Conservation (phyloP, 2,797 vertebrate species). For the Sebastes minor region DNA sequence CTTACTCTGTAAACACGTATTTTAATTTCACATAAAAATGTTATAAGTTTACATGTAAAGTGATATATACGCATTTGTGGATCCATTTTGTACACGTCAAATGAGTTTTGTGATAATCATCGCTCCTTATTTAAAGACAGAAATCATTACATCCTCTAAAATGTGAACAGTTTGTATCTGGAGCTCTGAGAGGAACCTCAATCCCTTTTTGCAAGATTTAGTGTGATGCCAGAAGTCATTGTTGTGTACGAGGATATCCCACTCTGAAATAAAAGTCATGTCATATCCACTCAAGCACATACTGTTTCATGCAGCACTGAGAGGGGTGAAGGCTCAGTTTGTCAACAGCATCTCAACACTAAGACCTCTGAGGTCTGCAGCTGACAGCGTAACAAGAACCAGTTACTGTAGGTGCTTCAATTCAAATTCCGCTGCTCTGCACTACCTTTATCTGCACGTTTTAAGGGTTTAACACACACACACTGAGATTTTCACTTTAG, state of each 20-base stretch:
- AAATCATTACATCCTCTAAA: background rate
- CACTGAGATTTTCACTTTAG: background rate
- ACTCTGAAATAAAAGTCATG: slow-evolving; percentile 32
- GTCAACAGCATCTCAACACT: slow-evolving; percentile 37
- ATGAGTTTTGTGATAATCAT: background rate
- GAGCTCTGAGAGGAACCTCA: background rate
- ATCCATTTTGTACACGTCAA: background rate
- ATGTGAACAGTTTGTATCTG: background rate
- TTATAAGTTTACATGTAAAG: background rate
- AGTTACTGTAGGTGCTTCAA: background rate
- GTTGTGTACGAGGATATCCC: background rate
- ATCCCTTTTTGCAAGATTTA: background rate
- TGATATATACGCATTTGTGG: background rate
- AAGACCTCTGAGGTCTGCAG: slow-evolving; percentile 22
- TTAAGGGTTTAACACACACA: background rate
- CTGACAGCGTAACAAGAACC: slow-evolving; percentile 21
- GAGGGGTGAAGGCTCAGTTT: slow-evolving; percentile 33
- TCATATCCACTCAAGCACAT: slow-evolving; percentile 31
- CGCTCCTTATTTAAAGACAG: background rate
- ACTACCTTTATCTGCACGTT: background rate
- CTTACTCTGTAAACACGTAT: background rate
- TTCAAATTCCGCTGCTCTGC: background rate
- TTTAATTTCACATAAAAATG: background rate
- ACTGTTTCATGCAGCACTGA: slow-evolving; percentile 20
- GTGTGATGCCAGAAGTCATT: background rate